These are phyloP conservation scores for Lasioglossum baleicum DNA, from an alignment of 1,140 invertebrate genomes.

Conservation along the genomic window DNA sequence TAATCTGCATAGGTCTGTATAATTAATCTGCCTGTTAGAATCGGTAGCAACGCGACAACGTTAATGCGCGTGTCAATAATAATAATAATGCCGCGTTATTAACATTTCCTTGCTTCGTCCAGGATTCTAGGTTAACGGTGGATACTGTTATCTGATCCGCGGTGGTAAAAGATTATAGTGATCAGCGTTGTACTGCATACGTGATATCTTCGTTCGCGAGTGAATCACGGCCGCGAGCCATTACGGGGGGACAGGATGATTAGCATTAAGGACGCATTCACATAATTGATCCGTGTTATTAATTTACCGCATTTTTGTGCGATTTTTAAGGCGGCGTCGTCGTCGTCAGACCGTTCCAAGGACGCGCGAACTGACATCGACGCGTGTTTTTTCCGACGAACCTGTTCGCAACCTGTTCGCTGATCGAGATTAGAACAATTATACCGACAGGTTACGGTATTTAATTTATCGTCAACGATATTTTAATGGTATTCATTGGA, in stretches of 20 bases:
- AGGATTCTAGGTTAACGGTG: background rate
- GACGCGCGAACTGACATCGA: too few species aligned
- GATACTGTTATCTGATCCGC: slow-evolving; percentile 13
- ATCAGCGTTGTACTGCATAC: background rate
- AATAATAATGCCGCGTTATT: background rate
- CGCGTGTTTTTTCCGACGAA: background rate
- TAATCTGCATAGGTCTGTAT: background rate
- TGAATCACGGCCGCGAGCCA: background rate
- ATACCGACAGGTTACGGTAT: background rate
- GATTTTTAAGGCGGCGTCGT: background rate
- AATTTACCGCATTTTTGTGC: background rate
- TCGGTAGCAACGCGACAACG: background rate
- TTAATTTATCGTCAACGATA: background rate
- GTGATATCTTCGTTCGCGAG: background rate
- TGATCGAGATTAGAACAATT: background rate
- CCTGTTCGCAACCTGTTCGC: background rate
- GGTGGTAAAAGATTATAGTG: background rate
- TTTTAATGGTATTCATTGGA: background rate
- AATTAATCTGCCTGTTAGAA: slow-evolving; percentile 17
- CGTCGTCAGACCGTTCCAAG: background rate
- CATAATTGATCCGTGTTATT: background rate
- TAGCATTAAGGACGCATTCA: slow-evolving; percentile 1
- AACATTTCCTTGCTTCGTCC: background rate
- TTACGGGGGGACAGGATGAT: background rate
- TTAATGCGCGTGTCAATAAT: background rate